Evolutionary conservation across 2,888 invertebrate genomes (phyloP), one percentile per base, ranked within the genome.

Genomic region (Conchocele bisecta): DNA sequence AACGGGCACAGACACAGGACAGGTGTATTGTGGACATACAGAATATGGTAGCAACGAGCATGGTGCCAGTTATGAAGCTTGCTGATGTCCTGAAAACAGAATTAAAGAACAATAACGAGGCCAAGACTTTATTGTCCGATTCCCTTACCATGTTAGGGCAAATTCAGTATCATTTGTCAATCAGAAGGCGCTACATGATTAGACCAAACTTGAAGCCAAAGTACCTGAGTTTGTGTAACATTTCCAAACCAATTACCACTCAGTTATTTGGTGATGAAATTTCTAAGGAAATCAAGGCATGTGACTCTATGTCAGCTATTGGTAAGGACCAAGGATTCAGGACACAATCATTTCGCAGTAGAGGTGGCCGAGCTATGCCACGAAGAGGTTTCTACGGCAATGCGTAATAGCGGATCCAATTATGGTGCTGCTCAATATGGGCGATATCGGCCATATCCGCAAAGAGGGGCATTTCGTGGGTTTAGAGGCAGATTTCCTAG

Each of bases 31-130:
- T 24, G 22, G 66, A 66, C 17, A 66, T 66, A 17, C 58, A 66
- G 31, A 26, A n/a, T 1, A 13, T 50, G n/a, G n/a, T 58, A 20
- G 58, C 66, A 26, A 26, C 44, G 24, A 44, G 66, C 3, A 35
- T 66, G 1, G 28, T 58, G 6, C 66, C 66, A 28, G 29, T 66
- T 39, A n/a, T 58, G 22, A 28, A 66, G 24, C 42, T 58, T 26
- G 46, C 50, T 7, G 35, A 56, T n/a, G 3, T 65, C 7, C n/a
- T 56, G 11, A 65, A 50, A 24, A 15, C 29, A 28, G 26, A 37
- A n/a, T 39, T 31, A 41, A 28, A 28, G 26, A 17, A 7, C 31
- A 65, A 56, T 31, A 6, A 20, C 17, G 50, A 50, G 9, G 64
- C 48, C 20, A 64, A 46, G 33, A 11, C 24, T n/a, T 26, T 57